These are phyloP conservation scores for Leptopterna dolabrata DNA, from an alignment of 2,888 invertebrate genomes.

Conservation along the genomic window DNA sequence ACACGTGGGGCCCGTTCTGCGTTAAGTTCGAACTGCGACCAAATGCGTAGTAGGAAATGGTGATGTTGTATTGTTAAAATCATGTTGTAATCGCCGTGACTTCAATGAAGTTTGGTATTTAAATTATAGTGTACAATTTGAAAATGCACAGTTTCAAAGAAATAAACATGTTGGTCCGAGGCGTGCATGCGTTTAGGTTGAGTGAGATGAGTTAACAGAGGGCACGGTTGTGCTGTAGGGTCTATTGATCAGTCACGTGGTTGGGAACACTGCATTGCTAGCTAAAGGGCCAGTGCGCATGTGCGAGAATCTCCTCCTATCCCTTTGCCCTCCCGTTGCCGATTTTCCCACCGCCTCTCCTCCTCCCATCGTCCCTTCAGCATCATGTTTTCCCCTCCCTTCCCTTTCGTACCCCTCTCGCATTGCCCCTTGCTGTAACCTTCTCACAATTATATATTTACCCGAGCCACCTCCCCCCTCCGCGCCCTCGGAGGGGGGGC, in stretches of 20 bases:
- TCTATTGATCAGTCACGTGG: slow-evolving; percentile 58
- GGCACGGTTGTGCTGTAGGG: slow-evolving; percentile 53
- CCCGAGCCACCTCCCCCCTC: slow-evolving; percentile 2
- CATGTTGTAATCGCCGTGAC: too few relatives aligned
- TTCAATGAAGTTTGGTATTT: too few relatives aligned
- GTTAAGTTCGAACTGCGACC: too few relatives aligned
- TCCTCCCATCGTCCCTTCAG: slow-evolving; percentile 32
- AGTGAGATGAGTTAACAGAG: slow-evolving; percentile 51
- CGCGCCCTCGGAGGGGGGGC: background rate
- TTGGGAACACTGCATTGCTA: slow-evolving; percentile 57
- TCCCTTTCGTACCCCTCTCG: slow-evolving; percentile 25
- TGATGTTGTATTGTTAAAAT: too few relatives aligned
- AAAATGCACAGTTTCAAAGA: background rate
- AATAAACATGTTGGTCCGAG: background rate
- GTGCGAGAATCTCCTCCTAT: slow-evolving; percentile 37
- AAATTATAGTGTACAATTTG: too few relatives aligned
- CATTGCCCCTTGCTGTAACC: slow-evolving; percentile 6
- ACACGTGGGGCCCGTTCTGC: too few relatives aligned
- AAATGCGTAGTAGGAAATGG: too few relatives aligned
- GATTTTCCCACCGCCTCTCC: background rate
- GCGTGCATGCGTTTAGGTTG: slow-evolving; percentile 44
- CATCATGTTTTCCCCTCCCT: slow-evolving; percentile 28
- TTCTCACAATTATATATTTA: slow-evolving; percentile 36
- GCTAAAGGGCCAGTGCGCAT: slow-evolving; percentile 26
- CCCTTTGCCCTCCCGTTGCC: background rate